Percentiles rank a stretch among this genome's conserved stretches.
phyloP scores from a whole-genome alignment of 2,888 invertebrate genomes.

The Microplitis deprimator region DNA sequence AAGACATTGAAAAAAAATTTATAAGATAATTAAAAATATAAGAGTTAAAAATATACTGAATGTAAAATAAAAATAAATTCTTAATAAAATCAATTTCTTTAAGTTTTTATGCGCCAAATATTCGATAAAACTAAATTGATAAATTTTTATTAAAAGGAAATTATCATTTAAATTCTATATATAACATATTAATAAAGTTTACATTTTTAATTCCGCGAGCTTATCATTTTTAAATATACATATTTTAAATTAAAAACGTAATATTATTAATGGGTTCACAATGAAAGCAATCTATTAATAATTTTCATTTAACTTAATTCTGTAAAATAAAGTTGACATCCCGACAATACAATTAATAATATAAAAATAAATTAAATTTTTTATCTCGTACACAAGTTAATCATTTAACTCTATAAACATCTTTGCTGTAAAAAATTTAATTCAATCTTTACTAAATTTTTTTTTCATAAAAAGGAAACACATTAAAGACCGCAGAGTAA shows the following conservation, averaged over 20 bases:
- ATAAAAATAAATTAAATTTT: too few species aligned
- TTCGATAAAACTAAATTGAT: neutral
- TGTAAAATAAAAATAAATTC: neutral
- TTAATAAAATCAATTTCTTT: neutral
- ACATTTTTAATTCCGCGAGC: neutral
- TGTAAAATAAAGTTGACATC: neutral
- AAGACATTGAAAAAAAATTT: too few species aligned
- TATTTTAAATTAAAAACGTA: neutral
- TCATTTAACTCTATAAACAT: too few species aligned
- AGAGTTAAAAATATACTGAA: neutral
- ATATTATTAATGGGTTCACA: neutral
- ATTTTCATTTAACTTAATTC: neutral
- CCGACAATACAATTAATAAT: too few species aligned
- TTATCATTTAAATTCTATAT: neutral
- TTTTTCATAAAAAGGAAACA: neutral
- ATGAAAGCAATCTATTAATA: neutral
- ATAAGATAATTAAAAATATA: neutral
- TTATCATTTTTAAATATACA: neutral
- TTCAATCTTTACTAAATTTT: neutral
- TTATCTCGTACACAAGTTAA: too few species aligned
- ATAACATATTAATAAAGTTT: neutral
- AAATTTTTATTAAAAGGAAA: neutral
- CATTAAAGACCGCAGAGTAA: neutral
- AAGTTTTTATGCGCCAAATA: neutral
- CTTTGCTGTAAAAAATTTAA: too few species aligned